Conservation (phyloP, 2,797 vertebrate genomes). For the Hemibagrus guttatus region DNA sequence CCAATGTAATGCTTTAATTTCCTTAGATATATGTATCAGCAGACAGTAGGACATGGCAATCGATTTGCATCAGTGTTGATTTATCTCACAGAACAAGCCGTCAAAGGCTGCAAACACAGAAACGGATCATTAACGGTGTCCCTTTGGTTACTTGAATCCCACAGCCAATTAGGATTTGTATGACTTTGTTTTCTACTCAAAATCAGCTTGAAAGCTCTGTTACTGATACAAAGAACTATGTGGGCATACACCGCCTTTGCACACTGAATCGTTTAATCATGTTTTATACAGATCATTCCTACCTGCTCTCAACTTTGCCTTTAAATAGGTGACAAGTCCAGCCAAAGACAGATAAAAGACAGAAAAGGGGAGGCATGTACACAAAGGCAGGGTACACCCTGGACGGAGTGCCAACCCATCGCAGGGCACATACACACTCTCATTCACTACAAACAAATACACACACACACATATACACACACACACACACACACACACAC, state of each 20-base stretch:
- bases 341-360: constrained; percentile 65
- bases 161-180: constrained; percentile 74
- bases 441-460: constrained; percentile 2
- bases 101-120: constrained; percentile 70
- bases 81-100: constrained; percentile 74
- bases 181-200: constrained; percentile 76
- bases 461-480: not conserved
- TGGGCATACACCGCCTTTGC: constrained; percentile 67
- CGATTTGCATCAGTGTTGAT: constrained; percentile 76
- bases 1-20: constrained; percentile 20
- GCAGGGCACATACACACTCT: too few species aligned
- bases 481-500: not conserved
- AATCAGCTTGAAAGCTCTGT: constrained; percentile 69
- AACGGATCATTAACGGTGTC: constrained; percentile 59
- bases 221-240: constrained; percentile 73
- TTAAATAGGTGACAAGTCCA: constrained; percentile 67
- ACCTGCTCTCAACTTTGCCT: constrained; percentile 71
- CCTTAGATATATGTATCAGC: constrained; percentile 14
- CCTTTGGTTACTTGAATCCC: constrained; percentile 65
- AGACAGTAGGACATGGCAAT: constrained; percentile 61
- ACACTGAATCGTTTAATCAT: constrained; percentile 78
- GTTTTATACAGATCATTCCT: constrained; percentile 74
- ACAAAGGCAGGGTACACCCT: too few species aligned
- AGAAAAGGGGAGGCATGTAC: not conserved
- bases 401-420: too few species aligned